Percentiles rank a stretch among this genome's conserved stretches.
These are phyloP conservation scores for Eutolmus rufibarbis DNA, from an alignment of 2,888 invertebrate genomes.

Conservation along the genomic window DNA sequence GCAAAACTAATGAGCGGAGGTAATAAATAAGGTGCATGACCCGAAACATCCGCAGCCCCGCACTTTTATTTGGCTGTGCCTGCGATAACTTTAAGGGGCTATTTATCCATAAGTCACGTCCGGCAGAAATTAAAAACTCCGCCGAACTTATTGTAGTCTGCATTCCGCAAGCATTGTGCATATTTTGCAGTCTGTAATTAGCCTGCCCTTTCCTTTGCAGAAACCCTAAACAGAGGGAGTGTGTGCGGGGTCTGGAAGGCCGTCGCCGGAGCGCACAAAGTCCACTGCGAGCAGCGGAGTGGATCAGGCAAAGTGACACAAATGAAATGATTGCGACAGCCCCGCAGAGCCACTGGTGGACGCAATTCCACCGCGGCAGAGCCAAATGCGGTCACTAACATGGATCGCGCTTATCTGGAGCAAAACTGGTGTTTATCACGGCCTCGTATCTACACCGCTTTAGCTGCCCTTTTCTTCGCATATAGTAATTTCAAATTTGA, in stretches of 20 bases:
- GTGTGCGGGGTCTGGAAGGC: not conserved
- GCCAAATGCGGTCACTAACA: not conserved
- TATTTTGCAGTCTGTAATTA: not conserved
- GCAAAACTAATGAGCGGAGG: not conserved
- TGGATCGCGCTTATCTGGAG: not conserved
- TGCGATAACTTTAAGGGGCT: not conserved
- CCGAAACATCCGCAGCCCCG: not conserved
- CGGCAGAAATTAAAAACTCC: not conserved
- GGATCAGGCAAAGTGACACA: not conserved
- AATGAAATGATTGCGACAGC: not conserved
- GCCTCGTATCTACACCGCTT: not conserved
- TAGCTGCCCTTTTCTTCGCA: not conserved
- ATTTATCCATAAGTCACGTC: not conserved
- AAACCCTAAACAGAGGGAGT: not conserved
- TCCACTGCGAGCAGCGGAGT: not conserved
- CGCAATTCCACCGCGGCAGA: not conserved
- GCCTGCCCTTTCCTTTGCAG: not conserved
- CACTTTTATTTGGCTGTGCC: not conserved
- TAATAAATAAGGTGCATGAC: not conserved
- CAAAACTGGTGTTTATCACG: not conserved
- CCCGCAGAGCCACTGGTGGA: not conserved
- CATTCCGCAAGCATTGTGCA: not conserved
- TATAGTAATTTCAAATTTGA: not conserved
- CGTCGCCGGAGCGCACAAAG: not conserved
- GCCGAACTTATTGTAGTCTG: not conserved